phyloP scores from a whole-genome alignment of 2,113 vertebrate genomes.

The Paraplagusia blochii region DNA sequence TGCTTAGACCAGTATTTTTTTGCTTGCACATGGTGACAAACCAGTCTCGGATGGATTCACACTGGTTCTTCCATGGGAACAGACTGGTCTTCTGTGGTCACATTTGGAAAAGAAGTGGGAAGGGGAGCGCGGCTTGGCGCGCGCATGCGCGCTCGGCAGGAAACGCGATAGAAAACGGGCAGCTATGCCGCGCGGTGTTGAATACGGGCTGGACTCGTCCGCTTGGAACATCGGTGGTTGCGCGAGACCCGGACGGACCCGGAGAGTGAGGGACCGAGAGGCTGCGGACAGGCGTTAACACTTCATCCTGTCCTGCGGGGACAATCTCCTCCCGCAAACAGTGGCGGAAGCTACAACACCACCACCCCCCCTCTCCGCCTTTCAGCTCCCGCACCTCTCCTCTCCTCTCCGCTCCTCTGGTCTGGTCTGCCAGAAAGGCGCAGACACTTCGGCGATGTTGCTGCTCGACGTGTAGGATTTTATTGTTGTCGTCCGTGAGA shows the following conservation, averaged over 20 bases:
- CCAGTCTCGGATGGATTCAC: not conserved
- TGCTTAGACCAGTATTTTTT: too few species aligned
- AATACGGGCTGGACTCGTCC: conserved; percentile 67
- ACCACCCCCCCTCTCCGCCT: conserved; percentile 21
- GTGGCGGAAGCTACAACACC: conserved; percentile 27
- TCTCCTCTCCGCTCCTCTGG: conserved; percentile 7
- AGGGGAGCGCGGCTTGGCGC: conserved; percentile 10
- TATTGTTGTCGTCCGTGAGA: conserved; percentile 30
- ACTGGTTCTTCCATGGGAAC: not conserved
- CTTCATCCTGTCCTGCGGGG: conserved; percentile 29
- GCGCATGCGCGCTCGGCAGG: conserved; percentile 72
- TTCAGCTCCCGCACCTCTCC: conserved; percentile 7
- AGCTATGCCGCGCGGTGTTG: conserved; percentile 72
- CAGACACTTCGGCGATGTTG: conserved; percentile 59
- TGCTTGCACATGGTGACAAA: too few species aligned
- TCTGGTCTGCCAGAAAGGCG: conserved; percentile 27
- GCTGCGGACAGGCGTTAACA: conserved; percentile 52
- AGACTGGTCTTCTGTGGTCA: not conserved
- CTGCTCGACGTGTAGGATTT: conserved; percentile 64
- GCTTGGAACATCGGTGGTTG: conserved; percentile 52
- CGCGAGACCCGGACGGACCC: conserved; percentile 59
- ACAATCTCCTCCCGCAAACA: conserved; percentile 19
- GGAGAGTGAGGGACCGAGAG: conserved; percentile 58
- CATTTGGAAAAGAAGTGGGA: not conserved
- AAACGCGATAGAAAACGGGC: conserved; percentile 75